Evolutionary conservation across 2,113 vertebrate genomes (phyloP).

Genomic region (Chaetodon trifascialis): DNA sequence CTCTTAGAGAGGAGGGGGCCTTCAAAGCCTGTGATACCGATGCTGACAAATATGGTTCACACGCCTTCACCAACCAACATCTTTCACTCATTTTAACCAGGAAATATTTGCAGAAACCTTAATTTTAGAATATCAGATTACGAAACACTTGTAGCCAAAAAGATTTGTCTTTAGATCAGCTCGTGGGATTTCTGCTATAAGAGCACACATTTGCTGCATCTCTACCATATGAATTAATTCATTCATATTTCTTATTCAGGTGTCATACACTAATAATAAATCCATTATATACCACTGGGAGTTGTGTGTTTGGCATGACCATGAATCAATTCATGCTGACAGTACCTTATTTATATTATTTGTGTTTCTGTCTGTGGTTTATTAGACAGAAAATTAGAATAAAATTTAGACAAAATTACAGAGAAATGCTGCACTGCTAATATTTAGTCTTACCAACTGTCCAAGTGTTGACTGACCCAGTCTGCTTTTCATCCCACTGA

Average conservation of each 20-base stretch:
- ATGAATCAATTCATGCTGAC: background rate
- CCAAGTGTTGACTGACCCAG: background rate
- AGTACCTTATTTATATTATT: background rate
- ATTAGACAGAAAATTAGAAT: background rate
- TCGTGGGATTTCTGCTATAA: too few relatives aligned
- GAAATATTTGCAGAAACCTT: background rate
- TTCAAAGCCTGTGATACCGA: too few relatives aligned
- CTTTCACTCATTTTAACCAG: background rate
- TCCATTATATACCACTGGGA: background rate
- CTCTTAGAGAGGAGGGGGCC: too few relatives aligned
- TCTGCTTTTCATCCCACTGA: slow-evolving; percentile 31
- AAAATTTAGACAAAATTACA: background rate
- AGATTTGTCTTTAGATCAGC: background rate
- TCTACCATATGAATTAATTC: background rate
- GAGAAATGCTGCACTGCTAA: background rate
- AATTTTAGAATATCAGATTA: background rate
- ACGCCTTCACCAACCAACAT: background rate
- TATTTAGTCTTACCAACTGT: slow-evolving; percentile 6
- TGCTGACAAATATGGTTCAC: too few relatives aligned
- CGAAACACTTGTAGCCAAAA: background rate
- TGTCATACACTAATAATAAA: background rate
- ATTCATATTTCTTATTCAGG: background rate
- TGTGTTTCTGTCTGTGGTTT: background rate
- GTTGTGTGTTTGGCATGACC: background rate
- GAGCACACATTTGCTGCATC: background rate